Evolutionary conservation across 35 echinoderm and acorn worm genomes (phyloP).

Genomic region (Lytechinus variegatus): DNA sequence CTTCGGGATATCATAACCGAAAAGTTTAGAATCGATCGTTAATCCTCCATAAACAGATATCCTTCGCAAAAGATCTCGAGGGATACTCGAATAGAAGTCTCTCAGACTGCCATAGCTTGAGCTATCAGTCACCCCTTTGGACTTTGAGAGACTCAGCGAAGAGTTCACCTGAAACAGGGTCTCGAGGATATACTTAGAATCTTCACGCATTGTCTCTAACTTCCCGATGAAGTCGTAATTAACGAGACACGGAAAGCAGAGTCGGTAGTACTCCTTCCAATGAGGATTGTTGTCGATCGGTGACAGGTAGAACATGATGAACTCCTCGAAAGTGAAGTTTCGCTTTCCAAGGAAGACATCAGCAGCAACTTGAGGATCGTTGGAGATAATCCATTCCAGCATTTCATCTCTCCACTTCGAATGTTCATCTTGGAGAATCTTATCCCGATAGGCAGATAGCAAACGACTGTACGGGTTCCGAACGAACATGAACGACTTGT

Average conservation of each 20-base stretch:
- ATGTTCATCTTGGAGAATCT: neutral
- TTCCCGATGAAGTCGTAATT: conserved; percentile 62
- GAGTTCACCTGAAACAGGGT: neutral
- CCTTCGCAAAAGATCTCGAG: neutral
- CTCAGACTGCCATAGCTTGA: neutral
- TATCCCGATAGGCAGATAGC: conserved; percentile 60
- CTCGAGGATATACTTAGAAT: neutral
- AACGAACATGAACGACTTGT: conserved; percentile 50
- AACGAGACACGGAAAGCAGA: conserved; percentile 49
- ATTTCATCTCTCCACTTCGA: conserved; percentile 8
- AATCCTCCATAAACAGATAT: neutral
- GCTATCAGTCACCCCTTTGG: neutral
- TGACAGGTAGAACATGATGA: neutral
- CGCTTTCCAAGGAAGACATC: neutral
- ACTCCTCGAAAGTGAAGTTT: neutral
- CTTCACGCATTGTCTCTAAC: conserved; percentile 27
- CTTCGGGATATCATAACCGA: neutral
- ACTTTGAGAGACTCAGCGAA: neutral
- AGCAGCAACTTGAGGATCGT: neutral
- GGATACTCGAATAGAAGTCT: neutral
- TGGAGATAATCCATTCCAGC: neutral
- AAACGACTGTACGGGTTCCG: conserved; percentile 54
- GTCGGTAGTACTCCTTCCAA: conserved; percentile 44
- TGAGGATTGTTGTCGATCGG: conserved; percentile 15
- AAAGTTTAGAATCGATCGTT: conserved; percentile 8